A percentile compares a stretch with the other conserved stretches of the same genome.
phyloP scores from a whole-genome alignment of 35 echinoderm and acorn worm genomes.

The Heliocidaris erythrogramma region DNA sequence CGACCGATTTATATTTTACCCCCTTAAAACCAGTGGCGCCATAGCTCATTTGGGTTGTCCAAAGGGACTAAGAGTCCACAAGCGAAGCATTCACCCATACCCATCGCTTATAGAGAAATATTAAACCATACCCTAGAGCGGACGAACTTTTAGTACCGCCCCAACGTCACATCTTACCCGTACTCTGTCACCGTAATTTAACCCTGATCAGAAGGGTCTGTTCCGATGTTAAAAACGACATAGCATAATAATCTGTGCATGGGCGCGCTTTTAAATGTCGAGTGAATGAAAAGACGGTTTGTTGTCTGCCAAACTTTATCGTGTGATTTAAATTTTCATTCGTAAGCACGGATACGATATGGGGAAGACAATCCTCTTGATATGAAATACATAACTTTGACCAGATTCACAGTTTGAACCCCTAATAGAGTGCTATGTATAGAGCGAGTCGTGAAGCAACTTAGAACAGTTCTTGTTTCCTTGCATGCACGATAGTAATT shows the following conservation, averaged over 20 bases:
- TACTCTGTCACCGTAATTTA: not conserved
- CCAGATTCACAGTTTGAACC: not conserved
- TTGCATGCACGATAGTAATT: too few relatives aligned
- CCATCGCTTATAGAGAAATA: not conserved
- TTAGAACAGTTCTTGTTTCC: too few relatives aligned
- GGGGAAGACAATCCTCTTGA: not conserved
- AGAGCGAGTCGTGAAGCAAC: too few relatives aligned
- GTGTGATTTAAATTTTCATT: not conserved
- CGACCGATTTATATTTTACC: not conserved
- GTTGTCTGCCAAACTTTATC: not conserved
- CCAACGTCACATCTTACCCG: not conserved
- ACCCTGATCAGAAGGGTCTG: constrained; percentile 14
- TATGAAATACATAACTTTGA: not conserved
- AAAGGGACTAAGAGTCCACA: constrained; percentile 5
- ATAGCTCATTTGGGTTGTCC: not conserved
- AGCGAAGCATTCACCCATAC: constrained; percentile 17
- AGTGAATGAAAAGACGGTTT: not conserved
- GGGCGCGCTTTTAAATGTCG: not conserved
- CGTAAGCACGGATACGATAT: not conserved
- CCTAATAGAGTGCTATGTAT: not conserved
- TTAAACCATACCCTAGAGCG: not conserved
- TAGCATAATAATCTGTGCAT: not conserved
- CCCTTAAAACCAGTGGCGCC: constrained; percentile 22
- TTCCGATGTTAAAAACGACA: not conserved
- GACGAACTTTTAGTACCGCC: not conserved